These are phyloP conservation scores for Phanerotoma sp. DNA, from an alignment of 2,888 invertebrate species.

Conservation along the genomic window DNA sequence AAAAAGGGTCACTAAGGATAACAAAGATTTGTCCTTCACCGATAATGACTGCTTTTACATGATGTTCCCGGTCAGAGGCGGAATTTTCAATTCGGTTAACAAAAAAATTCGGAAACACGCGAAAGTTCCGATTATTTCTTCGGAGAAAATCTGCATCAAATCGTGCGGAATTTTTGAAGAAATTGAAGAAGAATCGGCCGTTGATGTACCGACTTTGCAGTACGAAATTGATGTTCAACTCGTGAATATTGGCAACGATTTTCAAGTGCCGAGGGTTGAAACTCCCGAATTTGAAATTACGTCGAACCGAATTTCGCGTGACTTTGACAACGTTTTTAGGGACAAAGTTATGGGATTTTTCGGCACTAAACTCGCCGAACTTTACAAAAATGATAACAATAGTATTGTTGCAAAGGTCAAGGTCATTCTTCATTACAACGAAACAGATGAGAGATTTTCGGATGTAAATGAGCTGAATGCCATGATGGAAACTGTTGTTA, in stretches of 20 bases:
- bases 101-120: slow-evolving; percentile 84
- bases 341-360: slow-evolving; percentile 71
- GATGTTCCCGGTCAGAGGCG: slow-evolving; percentile 85
- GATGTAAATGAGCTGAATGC: slow-evolving; percentile 47
- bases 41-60: slow-evolving; percentile 81
- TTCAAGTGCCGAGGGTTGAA: slow-evolving; percentile 72
- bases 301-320: slow-evolving; percentile 66
- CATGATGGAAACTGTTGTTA: slow-evolving; percentile 63
- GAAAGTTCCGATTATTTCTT: slow-evolving; percentile 70
- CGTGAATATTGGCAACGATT: slow-evolving; percentile 75
- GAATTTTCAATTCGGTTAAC: slow-evolving; percentile 77
- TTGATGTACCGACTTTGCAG: slow-evolving; percentile 65
- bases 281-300: slow-evolving; percentile 73
- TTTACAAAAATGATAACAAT: slow-evolving; percentile 59
- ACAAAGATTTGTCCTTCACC: slow-evolving; percentile 77
- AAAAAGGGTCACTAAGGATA: slow-evolving; percentile 74
- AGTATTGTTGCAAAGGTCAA: slow-evolving; percentile 77
- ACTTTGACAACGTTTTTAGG: slow-evolving; percentile 64
- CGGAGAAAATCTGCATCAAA: slow-evolving; percentile 78
- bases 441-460: slow-evolving; percentile 51
- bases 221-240: slow-evolving; percentile 76
- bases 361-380: slow-evolving; percentile 68
- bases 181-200: slow-evolving; percentile 64
- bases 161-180: slow-evolving; percentile 74
- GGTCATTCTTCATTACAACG: slow-evolving; percentile 70